Percentiles rank a stretch among this genome's conserved stretches.
Conservation (phyloP, 2,113 vertebrate genomes). For the Pachyramphus minor region DNA sequence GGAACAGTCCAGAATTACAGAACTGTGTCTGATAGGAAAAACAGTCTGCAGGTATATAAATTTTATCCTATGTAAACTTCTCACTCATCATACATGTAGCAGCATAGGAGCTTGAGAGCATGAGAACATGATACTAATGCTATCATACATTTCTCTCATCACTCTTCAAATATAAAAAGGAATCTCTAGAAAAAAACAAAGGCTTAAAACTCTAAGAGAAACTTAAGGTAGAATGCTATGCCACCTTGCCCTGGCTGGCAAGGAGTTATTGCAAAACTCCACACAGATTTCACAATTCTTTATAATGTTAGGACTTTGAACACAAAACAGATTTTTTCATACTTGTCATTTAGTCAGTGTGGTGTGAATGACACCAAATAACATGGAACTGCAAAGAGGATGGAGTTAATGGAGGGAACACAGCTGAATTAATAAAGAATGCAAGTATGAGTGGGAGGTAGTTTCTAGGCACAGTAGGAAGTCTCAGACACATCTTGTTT, state of each 20-base stretch:
- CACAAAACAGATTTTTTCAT: not conserved
- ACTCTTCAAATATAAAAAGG: not conserved
- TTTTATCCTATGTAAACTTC: not conserved
- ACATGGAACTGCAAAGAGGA: not conserved
- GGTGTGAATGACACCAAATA: not conserved
- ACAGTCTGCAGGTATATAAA: not conserved
- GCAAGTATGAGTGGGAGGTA: not conserved
- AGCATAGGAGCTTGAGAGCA: not conserved
- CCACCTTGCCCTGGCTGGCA: fast-evolving
- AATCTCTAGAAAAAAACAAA: not conserved
- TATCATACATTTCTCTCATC: not conserved
- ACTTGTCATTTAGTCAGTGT: not conserved
- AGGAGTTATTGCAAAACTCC: not conserved
- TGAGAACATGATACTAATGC: not conserved
- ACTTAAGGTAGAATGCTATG: not conserved
- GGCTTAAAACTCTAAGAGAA: not conserved
- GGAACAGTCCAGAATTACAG: not conserved
- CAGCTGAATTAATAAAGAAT: slow-evolving; percentile 15
- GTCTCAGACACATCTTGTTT: not conserved
- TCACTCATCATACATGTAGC: not conserved
- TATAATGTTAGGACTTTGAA: not conserved
- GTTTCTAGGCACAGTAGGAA: slow-evolving; percentile 7
- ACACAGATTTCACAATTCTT: not conserved
- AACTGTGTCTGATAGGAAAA: not conserved
- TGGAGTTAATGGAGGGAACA: not conserved